Conservation (phyloP, 1,140 invertebrate species). For the Panagrolaimus sp. region DNA sequence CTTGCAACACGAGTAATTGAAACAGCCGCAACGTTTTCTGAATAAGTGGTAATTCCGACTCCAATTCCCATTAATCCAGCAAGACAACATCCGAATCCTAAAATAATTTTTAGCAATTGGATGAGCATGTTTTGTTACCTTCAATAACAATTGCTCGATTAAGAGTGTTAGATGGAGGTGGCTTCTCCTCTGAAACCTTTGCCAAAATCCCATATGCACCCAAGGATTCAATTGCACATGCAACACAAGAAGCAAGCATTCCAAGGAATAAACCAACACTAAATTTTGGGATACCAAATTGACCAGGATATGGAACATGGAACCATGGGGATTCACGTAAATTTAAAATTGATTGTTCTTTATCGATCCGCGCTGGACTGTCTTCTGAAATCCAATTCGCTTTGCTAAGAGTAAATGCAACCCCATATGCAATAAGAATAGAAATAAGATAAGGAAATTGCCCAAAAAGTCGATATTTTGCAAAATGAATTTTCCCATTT, state of each 20-base stretch:
- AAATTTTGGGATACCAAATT: constrained; percentile 56
- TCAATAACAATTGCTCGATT: constrained; percentile 58
- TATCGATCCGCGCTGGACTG: constrained; percentile 28
- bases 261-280: constrained; percentile 53
- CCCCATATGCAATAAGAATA: constrained; percentile 21
- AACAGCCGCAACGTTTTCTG: constrained; percentile 18
- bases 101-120: too few species aligned
- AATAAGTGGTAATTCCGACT: constrained; percentile 21
- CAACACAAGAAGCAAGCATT: constrained; percentile 52
- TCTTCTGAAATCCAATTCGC: constrained; percentile 21
- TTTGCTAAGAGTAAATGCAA: constrained; percentile 24
- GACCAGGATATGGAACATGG: constrained; percentile 37
- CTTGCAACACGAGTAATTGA: constrained; percentile 19
- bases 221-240: constrained; percentile 59
- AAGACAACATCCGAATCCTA: background rate
- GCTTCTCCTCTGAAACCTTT: constrained; percentile 38
- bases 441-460: constrained; percentile 46
- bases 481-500: constrained; percentile 42
- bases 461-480: constrained; percentile 54
- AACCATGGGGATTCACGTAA: constrained; percentile 31
- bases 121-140: constrained; percentile 45
- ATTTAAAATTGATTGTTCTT: constrained; percentile 16
- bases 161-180: constrained; percentile 52
- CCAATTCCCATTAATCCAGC: constrained; percentile 5
- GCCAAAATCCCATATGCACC: constrained; percentile 59